A percentile compares a stretch with the other conserved stretches of the same genome.
phyloP scores from a whole-genome alignment of 2,113 vertebrate genomes.

The Catharus minimus region DNA sequence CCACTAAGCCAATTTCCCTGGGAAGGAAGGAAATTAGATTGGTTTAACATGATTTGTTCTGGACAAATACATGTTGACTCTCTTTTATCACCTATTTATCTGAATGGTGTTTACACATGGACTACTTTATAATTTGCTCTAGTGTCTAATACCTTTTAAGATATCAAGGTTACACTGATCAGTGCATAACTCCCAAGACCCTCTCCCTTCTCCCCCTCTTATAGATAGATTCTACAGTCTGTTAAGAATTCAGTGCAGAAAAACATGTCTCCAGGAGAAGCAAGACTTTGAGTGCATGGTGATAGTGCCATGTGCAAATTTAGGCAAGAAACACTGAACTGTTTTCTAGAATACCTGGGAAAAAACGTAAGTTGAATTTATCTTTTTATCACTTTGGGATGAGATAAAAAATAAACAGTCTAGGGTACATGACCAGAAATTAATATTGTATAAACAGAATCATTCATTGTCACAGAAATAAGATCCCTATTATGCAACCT shows the following conservation, averaged over 20 bases:
- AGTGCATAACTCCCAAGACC: not conserved
- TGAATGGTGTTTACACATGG: not conserved
- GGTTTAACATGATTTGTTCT: not conserved
- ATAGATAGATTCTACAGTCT: not conserved
- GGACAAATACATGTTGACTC: conserved; percentile 8
- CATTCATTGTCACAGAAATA: conserved; percentile 27
- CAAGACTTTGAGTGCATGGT: not conserved
- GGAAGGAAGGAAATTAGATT: conserved; percentile 29
- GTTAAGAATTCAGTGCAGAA: not conserved
- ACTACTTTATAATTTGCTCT: conserved; percentile 24
- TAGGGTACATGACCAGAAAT: not conserved
- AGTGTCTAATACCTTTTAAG: not conserved
- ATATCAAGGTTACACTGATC: not conserved
- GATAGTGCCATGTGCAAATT: not conserved
- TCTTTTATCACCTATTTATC: conserved; percentile 37
- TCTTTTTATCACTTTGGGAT: not conserved
- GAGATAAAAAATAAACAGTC: not conserved
- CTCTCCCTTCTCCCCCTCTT: not conserved
- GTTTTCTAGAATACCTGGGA: not conserved
- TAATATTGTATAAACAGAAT: conserved; percentile 7
- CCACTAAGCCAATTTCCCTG: not conserved
- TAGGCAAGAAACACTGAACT: not conserved
- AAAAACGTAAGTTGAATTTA: not conserved
- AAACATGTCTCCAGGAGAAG: not conserved
- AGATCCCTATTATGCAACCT: not conserved